Conservation (phyloP, 2,797 vertebrate species). For the Protosalanx chinensis region DNA sequence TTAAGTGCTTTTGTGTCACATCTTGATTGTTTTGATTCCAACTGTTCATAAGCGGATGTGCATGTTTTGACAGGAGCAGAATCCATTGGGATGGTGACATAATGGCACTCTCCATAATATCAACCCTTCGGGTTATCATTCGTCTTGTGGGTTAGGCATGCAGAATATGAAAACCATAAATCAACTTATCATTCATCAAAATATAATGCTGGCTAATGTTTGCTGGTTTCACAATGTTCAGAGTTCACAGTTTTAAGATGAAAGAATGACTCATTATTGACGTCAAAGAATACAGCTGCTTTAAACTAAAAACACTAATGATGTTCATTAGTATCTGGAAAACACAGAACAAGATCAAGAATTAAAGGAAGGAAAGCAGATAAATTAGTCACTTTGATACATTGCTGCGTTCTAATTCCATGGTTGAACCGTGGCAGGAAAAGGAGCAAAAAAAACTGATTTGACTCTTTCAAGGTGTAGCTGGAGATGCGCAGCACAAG, state of each 20-base stretch:
- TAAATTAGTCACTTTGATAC: slow-evolving; percentile 2
- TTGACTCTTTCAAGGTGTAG: neutral
- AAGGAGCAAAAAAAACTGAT: neutral
- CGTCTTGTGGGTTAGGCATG: neutral
- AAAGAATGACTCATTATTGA: neutral
- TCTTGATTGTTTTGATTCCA: neutral
- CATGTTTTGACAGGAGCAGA: neutral
- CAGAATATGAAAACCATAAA: neutral
- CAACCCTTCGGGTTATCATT: neutral
- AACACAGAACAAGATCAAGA: neutral
- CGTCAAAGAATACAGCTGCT: neutral
- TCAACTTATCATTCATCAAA: neutral
- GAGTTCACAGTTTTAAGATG: neutral
- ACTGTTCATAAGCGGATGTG: neutral
- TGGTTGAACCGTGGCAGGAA: neutral
- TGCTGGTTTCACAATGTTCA: neutral
- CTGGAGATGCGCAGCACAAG: neutral
- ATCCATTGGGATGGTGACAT: neutral
- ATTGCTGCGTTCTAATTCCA: too few species aligned
- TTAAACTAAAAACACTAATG: neutral
- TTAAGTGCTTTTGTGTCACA: neutral
- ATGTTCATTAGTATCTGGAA: neutral
- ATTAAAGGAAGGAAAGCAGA: slow-evolving; percentile 1
- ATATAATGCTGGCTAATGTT: neutral
- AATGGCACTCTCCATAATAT: neutral